Conservation (phyloP, 2,113 vertebrate species). For the Puffinus mauretanicus region DNA sequence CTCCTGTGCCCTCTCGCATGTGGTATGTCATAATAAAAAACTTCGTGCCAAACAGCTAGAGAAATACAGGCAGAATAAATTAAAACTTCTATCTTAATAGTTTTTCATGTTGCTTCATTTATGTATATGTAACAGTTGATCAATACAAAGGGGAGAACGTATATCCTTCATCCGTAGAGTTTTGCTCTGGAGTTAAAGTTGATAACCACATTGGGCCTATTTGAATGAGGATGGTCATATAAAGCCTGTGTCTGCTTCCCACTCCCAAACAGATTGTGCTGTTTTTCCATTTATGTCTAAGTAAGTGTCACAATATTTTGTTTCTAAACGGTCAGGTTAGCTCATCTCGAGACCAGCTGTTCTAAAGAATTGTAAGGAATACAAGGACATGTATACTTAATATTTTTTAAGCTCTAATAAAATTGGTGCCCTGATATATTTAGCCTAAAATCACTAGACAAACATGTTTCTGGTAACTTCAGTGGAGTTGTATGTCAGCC, state of each 20-base stretch:
- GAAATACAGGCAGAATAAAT: background rate
- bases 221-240: background rate
- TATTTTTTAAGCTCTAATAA: background rate
- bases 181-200: background rate
- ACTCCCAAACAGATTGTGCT: background rate
- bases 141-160: background rate
- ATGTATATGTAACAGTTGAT: background rate
- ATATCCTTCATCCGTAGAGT: background rate
- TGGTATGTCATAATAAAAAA: background rate
- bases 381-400: background rate
- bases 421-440: background rate
- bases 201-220: background rate
- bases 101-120: background rate
- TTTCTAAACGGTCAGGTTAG: constrained; percentile 17
- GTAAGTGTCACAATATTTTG: constrained; percentile 41
- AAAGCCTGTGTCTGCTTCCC: background rate
- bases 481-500: background rate
- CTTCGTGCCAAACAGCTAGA: background rate
- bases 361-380: constrained; percentile 1
- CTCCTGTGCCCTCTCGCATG: constrained; percentile 55
- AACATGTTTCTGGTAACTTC: background rate
- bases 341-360: constrained; percentile 38
- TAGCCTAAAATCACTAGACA: background rate
- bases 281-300: constrained; percentile 27
- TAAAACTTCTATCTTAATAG: background rate